Percentiles rank a stretch among this genome's conserved stretches.
These are phyloP conservation scores for Acholoe squamosa DNA, from an alignment of 2,888 invertebrate genomes.

Conservation along the genomic window DNA sequence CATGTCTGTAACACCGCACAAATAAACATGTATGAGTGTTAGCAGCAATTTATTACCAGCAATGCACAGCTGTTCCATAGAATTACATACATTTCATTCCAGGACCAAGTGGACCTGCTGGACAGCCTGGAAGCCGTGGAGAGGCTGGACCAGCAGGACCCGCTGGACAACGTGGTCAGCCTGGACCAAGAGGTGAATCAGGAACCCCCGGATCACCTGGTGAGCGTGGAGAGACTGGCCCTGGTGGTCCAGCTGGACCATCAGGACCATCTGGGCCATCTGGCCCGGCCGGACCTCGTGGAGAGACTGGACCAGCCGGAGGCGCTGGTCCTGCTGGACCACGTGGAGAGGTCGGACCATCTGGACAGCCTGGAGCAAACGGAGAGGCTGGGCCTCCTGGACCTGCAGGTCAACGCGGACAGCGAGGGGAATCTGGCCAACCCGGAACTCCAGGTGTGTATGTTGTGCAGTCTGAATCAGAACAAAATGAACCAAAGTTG, in stretches of 20 bases:
- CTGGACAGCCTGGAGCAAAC: conserved; percentile 29
- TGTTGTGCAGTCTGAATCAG: too few species aligned
- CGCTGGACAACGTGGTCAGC: conserved; percentile 62
- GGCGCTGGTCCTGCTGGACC: not conserved
- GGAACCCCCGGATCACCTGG: conserved; percentile 66
- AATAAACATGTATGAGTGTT: too few species aligned
- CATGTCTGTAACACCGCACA: too few species aligned
- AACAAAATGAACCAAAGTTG: too few species aligned
- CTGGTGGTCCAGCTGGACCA: conserved; percentile 42
- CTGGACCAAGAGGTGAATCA: conserved; percentile 63
- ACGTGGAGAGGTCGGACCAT: conserved; percentile 14
- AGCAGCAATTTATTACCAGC: too few species aligned
- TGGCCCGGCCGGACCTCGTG: not conserved
- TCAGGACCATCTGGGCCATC: conserved; percentile 39
- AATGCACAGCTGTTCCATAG: too few species aligned
- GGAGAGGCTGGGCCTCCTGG: conserved; percentile 64
- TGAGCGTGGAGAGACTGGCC: conserved; percentile 62
- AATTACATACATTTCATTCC: too few species aligned
- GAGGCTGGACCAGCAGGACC: conserved; percentile 66
- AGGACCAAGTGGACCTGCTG: conserved; percentile 60
- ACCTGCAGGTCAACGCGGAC: conserved; percentile 57
- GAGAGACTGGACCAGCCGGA: conserved; percentile 51
- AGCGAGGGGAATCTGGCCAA: conserved; percentile 61
- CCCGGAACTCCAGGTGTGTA: conserved; percentile 89
- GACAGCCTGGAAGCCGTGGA: conserved; percentile 80